phyloP scores from a whole-genome alignment of 2,888 invertebrate species.

The Rhabditophanes sp. region DNA sequence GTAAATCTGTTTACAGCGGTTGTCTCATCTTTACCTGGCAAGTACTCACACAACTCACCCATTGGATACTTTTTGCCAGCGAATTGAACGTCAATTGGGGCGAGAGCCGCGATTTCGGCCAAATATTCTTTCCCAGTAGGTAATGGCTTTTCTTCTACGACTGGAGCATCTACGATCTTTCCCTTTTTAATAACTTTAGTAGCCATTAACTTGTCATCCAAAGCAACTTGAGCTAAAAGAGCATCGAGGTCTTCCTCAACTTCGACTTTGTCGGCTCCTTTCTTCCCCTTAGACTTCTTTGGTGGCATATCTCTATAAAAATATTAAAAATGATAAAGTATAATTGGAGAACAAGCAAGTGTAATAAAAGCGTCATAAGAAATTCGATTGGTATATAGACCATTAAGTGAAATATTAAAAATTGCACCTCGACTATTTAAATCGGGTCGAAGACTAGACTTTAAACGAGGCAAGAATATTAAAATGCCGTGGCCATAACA shows the following conservation, averaged over 20 bases:
- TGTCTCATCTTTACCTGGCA: conserved; percentile 26
- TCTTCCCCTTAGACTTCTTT: no score
- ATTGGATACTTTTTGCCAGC: conserved; percentile 68
- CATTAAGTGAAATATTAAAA: no score
- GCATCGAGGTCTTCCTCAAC: conserved; percentile 38
- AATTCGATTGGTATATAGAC: no score
- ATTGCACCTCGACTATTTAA: no score
- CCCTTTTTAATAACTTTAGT: conserved; percentile 24
- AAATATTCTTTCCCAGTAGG: conserved; percentile 6
- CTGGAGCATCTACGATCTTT: conserved; percentile 9
- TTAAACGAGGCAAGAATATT: no score
- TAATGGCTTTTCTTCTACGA: background rate
- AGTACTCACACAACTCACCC: conserved; percentile 53
- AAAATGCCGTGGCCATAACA: no score
- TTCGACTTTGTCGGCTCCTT: no score
- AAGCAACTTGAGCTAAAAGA: conserved; percentile 29
- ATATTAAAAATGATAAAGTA: no score
- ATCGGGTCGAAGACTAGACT: no score
- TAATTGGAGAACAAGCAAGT: no score
- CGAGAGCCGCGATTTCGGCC: conserved; percentile 29
- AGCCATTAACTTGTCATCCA: conserved; percentile 17
- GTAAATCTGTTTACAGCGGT: conserved; percentile 43
- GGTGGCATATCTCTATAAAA: no score
- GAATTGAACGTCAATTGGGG: conserved; percentile 59
- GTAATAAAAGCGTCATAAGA: no score